These are phyloP conservation scores for Corvus cornix DNA, from an alignment of 2,113 vertebrate genomes.

Conservation along the genomic window DNA sequence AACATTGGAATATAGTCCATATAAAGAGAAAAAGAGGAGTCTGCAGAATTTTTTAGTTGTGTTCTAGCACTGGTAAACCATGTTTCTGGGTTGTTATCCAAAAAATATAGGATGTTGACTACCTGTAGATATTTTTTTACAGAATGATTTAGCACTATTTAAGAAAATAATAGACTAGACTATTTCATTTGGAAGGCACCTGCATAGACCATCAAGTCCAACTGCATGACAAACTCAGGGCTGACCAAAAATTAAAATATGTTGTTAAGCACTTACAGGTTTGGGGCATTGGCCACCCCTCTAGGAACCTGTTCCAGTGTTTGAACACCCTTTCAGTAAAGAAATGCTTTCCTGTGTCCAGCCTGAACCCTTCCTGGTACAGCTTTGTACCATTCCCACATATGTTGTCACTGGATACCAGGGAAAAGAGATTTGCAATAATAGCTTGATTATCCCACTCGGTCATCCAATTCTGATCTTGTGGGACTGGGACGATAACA, in stretches of 20 bases:
- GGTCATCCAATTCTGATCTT: background rate
- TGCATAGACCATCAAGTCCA: background rate
- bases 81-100: background rate
- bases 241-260: background rate
- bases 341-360: background rate
- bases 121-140: background rate
- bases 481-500: background rate
- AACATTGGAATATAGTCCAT: background rate
- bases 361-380: background rate
- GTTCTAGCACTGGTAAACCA: background rate
- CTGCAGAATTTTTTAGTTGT: background rate
- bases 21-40: background rate
- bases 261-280: background rate
- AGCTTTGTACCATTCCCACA: background rate
- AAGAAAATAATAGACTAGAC: background rate
- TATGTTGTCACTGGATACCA: background rate
- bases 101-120: background rate
- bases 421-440: background rate
- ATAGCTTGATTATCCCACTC: background rate
- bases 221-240: background rate
- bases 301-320: background rate
- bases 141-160: background rate
- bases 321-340: background rate
- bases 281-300: background rate
- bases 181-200: background rate